Percentiles rank a stretch among this genome's conserved stretches.
Evolutionary conservation across 2,888 invertebrate genomes (phyloP).

Genomic region (Pocota personata): DNA sequence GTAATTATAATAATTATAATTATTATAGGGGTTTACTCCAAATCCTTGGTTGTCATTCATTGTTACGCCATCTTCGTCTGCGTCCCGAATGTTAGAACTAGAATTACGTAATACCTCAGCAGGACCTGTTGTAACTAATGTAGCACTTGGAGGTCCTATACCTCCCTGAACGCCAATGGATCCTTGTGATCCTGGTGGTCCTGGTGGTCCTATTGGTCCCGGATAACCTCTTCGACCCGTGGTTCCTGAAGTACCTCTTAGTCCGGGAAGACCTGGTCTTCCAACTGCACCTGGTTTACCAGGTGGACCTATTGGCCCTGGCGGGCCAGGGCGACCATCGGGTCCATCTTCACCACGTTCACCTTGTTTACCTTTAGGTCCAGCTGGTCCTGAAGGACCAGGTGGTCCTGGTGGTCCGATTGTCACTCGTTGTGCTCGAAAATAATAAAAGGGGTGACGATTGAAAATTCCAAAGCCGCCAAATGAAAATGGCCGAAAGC

Average conservation of each 20-base stretch:
- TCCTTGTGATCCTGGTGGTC: background rate
- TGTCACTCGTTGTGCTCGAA: background rate
- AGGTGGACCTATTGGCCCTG: constrained; percentile 39
- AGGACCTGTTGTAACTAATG: too few relatives aligned
- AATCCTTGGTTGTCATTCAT: too few relatives aligned
- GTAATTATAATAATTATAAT: too few relatives aligned
- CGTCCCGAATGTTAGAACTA: too few relatives aligned
- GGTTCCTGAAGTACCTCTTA: constrained; percentile 2
- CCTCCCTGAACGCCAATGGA: background rate
- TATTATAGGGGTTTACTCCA: too few relatives aligned
- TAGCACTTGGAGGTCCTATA: constrained; percentile 8
- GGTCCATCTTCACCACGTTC: constrained; percentile 20
- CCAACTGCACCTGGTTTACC: constrained; percentile 41
- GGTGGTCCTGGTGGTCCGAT: constrained; percentile 56
- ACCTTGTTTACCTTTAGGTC: constrained; percentile 15
- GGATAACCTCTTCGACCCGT: constrained; percentile 5
- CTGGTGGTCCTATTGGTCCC: constrained; percentile 24
- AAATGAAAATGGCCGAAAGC: background rate
- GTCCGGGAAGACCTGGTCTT: constrained; percentile 32
- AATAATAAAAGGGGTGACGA: background rate
- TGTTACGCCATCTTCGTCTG: too few relatives aligned
- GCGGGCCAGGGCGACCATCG: constrained; percentile 16
- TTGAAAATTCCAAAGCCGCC: background rate
- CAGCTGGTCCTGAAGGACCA: constrained; percentile 58
- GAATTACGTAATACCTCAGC: too few relatives aligned